Percentiles rank a stretch among this genome's conserved stretches.
Conservation (phyloP, 2,888 invertebrate species). For the Zygothrica quintamaculata region DNA sequence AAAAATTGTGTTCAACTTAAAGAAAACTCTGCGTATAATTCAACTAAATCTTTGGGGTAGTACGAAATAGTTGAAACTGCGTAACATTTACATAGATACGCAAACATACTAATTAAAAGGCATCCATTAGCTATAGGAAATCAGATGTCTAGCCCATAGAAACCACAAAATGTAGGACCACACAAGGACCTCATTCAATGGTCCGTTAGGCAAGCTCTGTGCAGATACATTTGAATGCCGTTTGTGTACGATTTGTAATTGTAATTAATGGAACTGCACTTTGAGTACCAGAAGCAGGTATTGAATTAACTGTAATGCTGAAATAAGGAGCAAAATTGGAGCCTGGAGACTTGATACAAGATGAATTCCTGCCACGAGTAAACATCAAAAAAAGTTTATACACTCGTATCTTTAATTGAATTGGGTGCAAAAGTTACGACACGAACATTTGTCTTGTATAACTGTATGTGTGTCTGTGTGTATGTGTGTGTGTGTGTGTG, state of each 20-base stretch:
- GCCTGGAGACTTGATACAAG: not conserved
- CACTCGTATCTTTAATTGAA: constrained; percentile 44
- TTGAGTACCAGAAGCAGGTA: constrained; percentile 39
- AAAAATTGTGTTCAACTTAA: too few relatives aligned
- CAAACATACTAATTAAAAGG: too few relatives aligned
- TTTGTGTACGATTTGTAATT: constrained; percentile 24
- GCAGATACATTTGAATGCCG: constrained; percentile 10
- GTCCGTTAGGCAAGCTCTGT: too few relatives aligned
- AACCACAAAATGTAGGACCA: not conserved
- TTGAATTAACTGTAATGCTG: constrained; percentile 22
- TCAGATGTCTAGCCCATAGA: not conserved
- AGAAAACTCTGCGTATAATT: too few relatives aligned
- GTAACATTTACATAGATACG: too few relatives aligned
- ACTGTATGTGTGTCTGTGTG: not conserved
- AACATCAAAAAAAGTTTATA: constrained; percentile 30
- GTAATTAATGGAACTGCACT: constrained; percentile 50
- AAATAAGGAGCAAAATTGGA: not conserved
- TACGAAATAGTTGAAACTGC: too few relatives aligned
- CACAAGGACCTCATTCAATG: too few relatives aligned
- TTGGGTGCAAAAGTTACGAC: constrained; percentile 40
- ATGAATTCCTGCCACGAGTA: not conserved
- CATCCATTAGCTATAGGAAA: not conserved
- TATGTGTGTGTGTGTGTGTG: too few relatives aligned
- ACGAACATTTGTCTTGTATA: constrained; percentile 14
- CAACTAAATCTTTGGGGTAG: too few relatives aligned